These are phyloP conservation scores for Ricordea florida DNA, from an alignment of 92 coral and sea anemone species.

Conservation along the genomic window DNA sequence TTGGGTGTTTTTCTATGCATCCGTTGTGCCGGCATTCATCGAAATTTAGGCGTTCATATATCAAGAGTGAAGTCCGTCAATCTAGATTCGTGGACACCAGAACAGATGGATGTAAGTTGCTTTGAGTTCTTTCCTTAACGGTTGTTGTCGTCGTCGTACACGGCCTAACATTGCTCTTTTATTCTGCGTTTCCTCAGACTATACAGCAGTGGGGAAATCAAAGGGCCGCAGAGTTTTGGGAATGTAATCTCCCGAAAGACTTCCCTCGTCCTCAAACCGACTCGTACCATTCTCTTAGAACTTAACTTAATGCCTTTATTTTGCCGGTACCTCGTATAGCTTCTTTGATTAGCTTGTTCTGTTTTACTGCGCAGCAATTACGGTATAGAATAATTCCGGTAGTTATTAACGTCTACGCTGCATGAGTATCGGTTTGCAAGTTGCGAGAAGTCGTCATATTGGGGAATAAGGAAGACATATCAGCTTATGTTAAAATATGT, in stretches of 20 bases:
- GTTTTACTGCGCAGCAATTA: too few species aligned
- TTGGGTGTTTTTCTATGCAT: conserved; percentile 95
- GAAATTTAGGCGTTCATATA: conserved; percentile 98
- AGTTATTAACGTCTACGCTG: too few species aligned
- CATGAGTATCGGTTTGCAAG: too few species aligned
- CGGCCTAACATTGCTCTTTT: neutral
- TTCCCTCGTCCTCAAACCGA: conserved; percentile 97
- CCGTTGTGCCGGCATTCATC: conserved; percentile 98
- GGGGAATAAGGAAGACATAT: too few species aligned
- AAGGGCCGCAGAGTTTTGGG: conserved; percentile 90
- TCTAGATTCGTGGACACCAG: conserved; percentile 97
- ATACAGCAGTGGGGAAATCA: conserved; percentile 98
- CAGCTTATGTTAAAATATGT: too few species aligned
- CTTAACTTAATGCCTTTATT: neutral
- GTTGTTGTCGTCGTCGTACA: neutral
- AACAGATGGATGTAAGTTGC: conserved; percentile 82
- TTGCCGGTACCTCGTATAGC: too few species aligned
- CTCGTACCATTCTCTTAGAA: conserved; percentile 70
- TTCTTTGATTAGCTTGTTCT: too few species aligned
- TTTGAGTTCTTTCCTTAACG: neutral
- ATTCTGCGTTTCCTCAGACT: conserved; percentile 46
- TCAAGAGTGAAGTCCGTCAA: conserved; percentile 96
- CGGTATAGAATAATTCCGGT: too few species aligned
- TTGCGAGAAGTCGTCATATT: too few species aligned
- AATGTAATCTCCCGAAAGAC: conserved; percentile 83